Evolutionary conservation across 1,140 invertebrate species (phyloP).

Genomic region (Pseudomyrmex gracilis): DNA sequence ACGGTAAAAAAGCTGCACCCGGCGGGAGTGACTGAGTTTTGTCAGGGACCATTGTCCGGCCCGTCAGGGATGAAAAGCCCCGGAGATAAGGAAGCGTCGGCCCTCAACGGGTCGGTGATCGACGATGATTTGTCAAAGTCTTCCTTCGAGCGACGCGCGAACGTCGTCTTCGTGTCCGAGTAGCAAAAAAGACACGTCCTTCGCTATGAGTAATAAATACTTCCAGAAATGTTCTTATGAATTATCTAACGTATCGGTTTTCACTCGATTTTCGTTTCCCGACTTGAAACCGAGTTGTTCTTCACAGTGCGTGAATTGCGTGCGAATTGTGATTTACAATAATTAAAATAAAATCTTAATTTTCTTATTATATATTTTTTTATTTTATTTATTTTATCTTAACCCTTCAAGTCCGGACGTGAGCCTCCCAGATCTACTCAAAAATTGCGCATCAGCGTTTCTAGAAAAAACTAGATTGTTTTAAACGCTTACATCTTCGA

Average conservation of each 20-base stretch:
- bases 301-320: constrained; percentile 5
- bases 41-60: constrained; percentile 67
- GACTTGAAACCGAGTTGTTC: neutral
- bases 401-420: too few relatives aligned
- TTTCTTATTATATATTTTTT: too few relatives aligned
- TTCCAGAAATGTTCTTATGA: constrained; percentile 47
- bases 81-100: constrained; percentile 66
- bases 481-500: too few relatives aligned
- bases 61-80: constrained; percentile 58
- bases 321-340: neutral
- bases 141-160: constrained; percentile 51
- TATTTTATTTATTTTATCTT: too few relatives aligned
- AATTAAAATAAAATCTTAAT: too few relatives aligned
- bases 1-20: constrained; percentile 16
- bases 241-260: constrained; percentile 47
- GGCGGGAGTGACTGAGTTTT: constrained; percentile 40
- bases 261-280: neutral
- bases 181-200: constrained; percentile 20
- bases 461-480: neutral
- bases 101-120: constrained; percentile 71
- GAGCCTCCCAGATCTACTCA: too few relatives aligned
- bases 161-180: constrained; percentile 51
- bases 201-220: constrained; percentile 51
- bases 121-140: constrained; percentile 80
- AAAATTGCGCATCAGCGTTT: too few relatives aligned